Percentiles rank a stretch among this genome's conserved stretches.
These are phyloP conservation scores for Lithophane leautieri DNA, from an alignment of 2,888 invertebrate genomes.

Conservation along the genomic window DNA sequence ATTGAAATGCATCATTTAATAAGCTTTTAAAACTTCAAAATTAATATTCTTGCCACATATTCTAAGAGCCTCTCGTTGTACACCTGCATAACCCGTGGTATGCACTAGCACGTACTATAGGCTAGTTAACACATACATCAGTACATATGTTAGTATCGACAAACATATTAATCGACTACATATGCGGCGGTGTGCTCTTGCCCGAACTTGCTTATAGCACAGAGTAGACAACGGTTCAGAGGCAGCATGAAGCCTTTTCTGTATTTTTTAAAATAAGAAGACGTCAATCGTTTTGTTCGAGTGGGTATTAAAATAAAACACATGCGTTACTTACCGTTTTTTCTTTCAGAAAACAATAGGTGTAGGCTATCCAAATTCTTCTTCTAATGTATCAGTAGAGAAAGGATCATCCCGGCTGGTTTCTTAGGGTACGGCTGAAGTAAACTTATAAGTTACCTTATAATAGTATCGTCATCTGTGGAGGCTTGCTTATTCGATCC, in stretches of 20 bases:
- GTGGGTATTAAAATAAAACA: background rate
- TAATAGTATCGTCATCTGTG: background rate
- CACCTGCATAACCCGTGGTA: constrained; percentile 74
- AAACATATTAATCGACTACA: constrained; percentile 75
- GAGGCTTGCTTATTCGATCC: background rate
- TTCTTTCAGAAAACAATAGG: background rate
- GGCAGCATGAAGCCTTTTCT: background rate
- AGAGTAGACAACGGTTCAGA: constrained; percentile 60
- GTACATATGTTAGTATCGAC: constrained; percentile 80
- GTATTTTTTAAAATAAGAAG: background rate
- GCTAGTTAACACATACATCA: constrained; percentile 83
- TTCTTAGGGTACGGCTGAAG: background rate
- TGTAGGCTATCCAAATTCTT: background rate
- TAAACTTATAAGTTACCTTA: background rate
- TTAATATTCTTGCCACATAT: constrained; percentile 65
- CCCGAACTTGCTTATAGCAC: constrained; percentile 56
- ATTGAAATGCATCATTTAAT: constrained; percentile 56
- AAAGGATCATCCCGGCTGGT: background rate
- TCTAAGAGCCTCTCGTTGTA: constrained; percentile 66
- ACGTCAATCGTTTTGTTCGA: background rate
- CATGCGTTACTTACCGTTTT: background rate
- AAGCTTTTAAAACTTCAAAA: constrained; percentile 63
- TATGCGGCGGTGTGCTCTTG: constrained; percentile 64
- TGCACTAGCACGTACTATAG: constrained; percentile 74
- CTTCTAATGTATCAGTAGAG: background rate